These are phyloP conservation scores for Pseudomugil tenellus DNA, from an alignment of 2,797 vertebrate genomes.

Conservation along the genomic window DNA sequence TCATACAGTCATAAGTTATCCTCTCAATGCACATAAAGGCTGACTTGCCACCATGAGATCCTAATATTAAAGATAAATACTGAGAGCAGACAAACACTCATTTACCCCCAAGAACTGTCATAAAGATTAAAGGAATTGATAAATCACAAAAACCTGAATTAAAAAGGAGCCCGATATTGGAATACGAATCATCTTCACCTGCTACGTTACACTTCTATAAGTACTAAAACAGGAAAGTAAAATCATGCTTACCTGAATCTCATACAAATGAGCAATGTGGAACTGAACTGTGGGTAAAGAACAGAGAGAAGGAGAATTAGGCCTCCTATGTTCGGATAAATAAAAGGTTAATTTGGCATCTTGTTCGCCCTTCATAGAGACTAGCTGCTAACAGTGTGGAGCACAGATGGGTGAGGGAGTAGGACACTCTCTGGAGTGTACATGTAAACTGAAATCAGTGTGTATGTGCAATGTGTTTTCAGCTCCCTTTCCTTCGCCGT, in stretches of 20 bases:
- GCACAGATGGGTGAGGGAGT: slow-evolving; percentile 59
- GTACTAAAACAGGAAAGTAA: background rate
- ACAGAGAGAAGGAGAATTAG: slow-evolving; percentile 58
- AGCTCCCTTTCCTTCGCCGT: slow-evolving; percentile 63
- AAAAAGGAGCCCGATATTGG: too few relatives aligned
- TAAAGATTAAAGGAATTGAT: too few relatives aligned
- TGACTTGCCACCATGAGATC: too few relatives aligned
- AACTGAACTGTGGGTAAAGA: slow-evolving; percentile 99
- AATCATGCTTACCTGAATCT: slow-evolving; percentile 93
- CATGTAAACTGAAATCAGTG: slow-evolving; percentile 65
- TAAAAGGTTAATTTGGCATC: slow-evolving; percentile 31
- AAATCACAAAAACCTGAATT: too few relatives aligned
- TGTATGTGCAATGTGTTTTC: slow-evolving; percentile 51
- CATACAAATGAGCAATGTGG: slow-evolving; percentile 99
- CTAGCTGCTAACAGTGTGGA: slow-evolving; percentile 49
- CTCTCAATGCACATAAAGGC: too few relatives aligned
- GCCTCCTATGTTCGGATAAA: slow-evolving; percentile 27
- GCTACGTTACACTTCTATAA: background rate
- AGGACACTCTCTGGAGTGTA: slow-evolving; percentile 38
- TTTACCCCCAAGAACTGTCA: too few relatives aligned
- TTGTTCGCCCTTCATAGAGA: slow-evolving; percentile 31
- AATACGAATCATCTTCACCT: too few relatives aligned
- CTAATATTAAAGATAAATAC: too few relatives aligned
- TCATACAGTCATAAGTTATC: too few relatives aligned
- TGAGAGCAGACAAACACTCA: too few relatives aligned